phyloP scores from a whole-genome alignment of 2,888 invertebrate genomes.

The Eugnorisma glareosa region DNA sequence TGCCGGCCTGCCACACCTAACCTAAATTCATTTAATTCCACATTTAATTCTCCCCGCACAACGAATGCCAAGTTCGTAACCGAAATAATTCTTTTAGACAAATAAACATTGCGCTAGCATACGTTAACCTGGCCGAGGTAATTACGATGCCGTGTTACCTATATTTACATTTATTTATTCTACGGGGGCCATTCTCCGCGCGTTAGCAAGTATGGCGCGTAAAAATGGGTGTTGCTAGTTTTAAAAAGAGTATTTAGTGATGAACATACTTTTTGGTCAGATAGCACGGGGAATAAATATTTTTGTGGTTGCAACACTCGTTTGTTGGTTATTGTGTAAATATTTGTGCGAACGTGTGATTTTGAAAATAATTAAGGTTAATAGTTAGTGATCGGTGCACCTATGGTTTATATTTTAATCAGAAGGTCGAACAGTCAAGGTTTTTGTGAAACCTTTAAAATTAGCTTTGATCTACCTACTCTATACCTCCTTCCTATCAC shows the following conservation, averaged over 20 bases:
- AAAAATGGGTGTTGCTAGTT: slow-evolving; percentile 70
- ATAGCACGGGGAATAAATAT: slow-evolving; percentile 57
- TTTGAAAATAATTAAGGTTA: slow-evolving; percentile 49
- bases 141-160: slow-evolving; percentile 71
- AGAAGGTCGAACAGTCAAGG: slow-evolving; percentile 27
- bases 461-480: background rate
- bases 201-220: slow-evolving; percentile 66
- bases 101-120: slow-evolving; percentile 58
- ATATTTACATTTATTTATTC: slow-evolving; percentile 80
- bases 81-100: slow-evolving; percentile 69
- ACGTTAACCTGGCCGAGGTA: slow-evolving; percentile 62
- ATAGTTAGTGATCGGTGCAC: background rate
- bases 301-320: slow-evolving; percentile 55
- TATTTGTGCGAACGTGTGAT: slow-evolving; percentile 40
- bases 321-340: slow-evolving; percentile 61
- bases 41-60: slow-evolving; percentile 48
- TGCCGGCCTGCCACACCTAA: slow-evolving; percentile 38
- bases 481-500: background rate
- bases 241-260: slow-evolving; percentile 71
- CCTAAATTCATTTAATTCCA: slow-evolving; percentile 51
- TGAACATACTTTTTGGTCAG: slow-evolving; percentile 65
- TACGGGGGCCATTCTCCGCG: slow-evolving; percentile 66
- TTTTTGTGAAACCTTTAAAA: background rate
- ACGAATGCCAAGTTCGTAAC: slow-evolving; percentile 72
- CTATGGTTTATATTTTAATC: slow-evolving; percentile 26